Evolutionary conservation across 2,797 vertebrate species (phyloP).

Genomic region (Ibycter americanus): DNA sequence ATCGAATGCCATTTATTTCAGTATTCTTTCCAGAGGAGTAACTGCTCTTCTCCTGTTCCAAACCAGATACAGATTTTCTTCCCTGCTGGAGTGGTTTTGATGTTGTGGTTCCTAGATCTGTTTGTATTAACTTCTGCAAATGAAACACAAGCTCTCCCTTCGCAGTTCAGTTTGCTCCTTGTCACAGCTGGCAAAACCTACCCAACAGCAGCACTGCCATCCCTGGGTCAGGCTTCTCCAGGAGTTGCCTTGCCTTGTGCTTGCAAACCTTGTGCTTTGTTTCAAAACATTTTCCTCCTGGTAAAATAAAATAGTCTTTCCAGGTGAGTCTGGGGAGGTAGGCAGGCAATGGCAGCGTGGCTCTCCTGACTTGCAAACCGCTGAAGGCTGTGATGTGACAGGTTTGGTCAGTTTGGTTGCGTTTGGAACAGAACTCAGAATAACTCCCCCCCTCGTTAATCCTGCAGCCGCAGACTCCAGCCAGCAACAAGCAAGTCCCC

Average conservation of each 20-base stretch:
- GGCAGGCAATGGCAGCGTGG: not conserved
- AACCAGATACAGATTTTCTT: not conserved
- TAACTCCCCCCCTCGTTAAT: not conserved
- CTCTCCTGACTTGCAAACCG: not conserved
- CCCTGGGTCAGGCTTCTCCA: not conserved
- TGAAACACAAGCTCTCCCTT: not conserved
- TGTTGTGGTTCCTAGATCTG: not conserved
- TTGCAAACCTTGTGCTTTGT: not conserved
- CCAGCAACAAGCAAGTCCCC: not conserved
- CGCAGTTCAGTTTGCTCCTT: not conserved
- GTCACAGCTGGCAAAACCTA: not conserved
- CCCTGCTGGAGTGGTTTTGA: not conserved
- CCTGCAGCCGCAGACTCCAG: not conserved
- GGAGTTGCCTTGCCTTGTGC: not conserved
- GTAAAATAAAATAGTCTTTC: not conserved
- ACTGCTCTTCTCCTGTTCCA: not conserved
- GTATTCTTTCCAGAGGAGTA: not conserved
- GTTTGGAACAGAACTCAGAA: not conserved
- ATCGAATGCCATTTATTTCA: not conserved
- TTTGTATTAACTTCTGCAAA: not conserved
- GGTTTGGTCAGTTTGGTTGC: not conserved
- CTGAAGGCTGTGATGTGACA: not conserved
- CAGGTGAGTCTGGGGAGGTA: not conserved
- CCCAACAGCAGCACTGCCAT: not conserved
- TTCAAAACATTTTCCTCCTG: not conserved